These are phyloP conservation scores for Cryptosula pallasiana DNA, from an alignment of 2,888 invertebrate species.

Conservation along the genomic window DNA sequence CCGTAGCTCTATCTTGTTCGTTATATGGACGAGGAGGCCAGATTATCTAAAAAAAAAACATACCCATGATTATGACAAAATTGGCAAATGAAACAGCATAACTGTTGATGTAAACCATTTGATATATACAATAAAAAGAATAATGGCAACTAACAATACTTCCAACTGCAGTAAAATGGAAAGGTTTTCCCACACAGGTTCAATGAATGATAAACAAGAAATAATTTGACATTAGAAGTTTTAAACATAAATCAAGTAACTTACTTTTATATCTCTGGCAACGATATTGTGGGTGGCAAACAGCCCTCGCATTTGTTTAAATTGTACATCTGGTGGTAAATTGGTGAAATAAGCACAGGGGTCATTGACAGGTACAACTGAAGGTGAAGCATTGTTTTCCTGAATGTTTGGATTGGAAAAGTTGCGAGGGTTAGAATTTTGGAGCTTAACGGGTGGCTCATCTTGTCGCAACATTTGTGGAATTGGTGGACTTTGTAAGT, in stretches of 20 bases:
- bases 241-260: too few relatives aligned
- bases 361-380: background rate
- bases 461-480: background rate
- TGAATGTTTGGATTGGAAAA: too few relatives aligned
- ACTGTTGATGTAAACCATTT: too few relatives aligned
- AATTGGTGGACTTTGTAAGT: background rate
- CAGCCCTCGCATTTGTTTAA: conserved; percentile 11
- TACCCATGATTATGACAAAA: too few relatives aligned
- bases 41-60: background rate
- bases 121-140: too few relatives aligned
- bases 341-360: conserved; percentile 12
- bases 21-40: background rate
- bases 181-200: too few relatives aligned
- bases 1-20: background rate
- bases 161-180: too few relatives aligned
- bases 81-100: too few relatives aligned
- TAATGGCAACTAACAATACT: too few relatives aligned
- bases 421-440: background rate
- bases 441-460: background rate
- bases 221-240: too few relatives aligned
- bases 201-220: too few relatives aligned
- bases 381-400: background rate
- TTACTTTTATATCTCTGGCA: background rate
- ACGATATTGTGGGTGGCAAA: conserved; percentile 20
- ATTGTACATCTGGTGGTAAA: background rate